These are phyloP conservation scores for Takifugu ocellatus DNA, from an alignment of 2,797 vertebrate genomes.

Conservation along the genomic window DNA sequence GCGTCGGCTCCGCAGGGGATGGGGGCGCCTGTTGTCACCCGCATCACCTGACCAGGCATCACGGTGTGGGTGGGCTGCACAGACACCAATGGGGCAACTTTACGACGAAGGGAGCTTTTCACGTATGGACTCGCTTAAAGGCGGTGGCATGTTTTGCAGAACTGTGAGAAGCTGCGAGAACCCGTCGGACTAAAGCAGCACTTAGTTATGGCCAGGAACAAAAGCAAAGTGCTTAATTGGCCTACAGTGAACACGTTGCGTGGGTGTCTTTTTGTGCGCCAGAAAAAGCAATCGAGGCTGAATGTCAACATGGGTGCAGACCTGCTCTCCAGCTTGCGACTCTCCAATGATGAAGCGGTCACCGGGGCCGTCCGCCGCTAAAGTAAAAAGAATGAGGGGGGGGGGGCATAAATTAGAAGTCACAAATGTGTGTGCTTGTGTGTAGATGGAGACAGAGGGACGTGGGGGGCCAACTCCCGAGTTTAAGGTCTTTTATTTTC, in stretches of 20 bases:
- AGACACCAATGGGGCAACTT: background rate
- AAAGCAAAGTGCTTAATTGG: constrained; percentile 26
- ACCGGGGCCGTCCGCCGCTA: constrained; percentile 96
- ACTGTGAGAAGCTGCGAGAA: background rate
- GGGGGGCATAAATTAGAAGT: no score
- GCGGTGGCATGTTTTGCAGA: constrained; percentile 3
- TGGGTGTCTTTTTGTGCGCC: constrained; percentile 2
- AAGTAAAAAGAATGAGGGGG: constrained; percentile 40
- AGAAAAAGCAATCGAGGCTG: constrained; percentile 10
- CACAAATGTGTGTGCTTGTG: constrained; percentile 7
- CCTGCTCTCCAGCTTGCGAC: constrained; percentile 98
- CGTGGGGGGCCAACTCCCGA: no score
- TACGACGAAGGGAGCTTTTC: background rate
- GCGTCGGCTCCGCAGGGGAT: constrained; percentile 98
- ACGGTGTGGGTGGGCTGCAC: constrained; percentile 95
- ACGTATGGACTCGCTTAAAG: no score
- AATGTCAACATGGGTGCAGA: constrained; percentile 45
- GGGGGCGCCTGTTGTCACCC: constrained; percentile 96
- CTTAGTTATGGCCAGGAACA: constrained; percentile 2
- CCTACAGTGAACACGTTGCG: constrained; percentile 3
- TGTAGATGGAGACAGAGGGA: background rate
- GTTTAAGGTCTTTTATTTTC: no score
- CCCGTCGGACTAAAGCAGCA: constrained; percentile 30
- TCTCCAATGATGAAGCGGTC: constrained; percentile 99
- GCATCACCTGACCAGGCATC: constrained; percentile 99